Evolutionary conservation across 2,113 vertebrate species (phyloP), one percentile per base, ranked within the genome.

Genomic region (Oncorhynchus masou): DNA sequence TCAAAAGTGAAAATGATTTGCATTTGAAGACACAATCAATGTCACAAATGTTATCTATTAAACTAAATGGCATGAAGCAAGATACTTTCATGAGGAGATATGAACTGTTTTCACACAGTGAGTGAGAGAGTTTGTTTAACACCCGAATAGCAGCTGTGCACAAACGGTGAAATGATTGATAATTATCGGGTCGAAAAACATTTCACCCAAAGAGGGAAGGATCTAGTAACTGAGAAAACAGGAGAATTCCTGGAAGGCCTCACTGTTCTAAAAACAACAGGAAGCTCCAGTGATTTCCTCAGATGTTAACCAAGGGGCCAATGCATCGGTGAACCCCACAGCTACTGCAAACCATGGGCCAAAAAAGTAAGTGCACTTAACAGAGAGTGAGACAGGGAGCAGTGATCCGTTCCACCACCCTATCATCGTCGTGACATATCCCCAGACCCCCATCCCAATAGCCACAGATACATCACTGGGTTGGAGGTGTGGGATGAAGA

Each of bases 341-440:
- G 87, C 84, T 79, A 83, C 83, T 73, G 84, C 85, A 82, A 75
- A 82, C 80, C 78, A n/a, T 71, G 45, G 74, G 84, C 70, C 68
- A 86, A n/a, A 75, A 77, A 85, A 85, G 85, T 87, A 88, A 91
- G 90, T 90, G 89, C 91, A 90, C 91, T 92, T 90, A 87, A 54
- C 83, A 77, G 68, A 73, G 67, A 68, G 76, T n/a, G 31, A 79
- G 71, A 70, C 71, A n/a, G 79, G 71, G 77, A 82, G 84, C 83
- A 82, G 83, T 64, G 80, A 88, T 83, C 86, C 82, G 70, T 89
- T 83, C 81, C 83, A 79, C 80, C 74, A 78, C 73, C 85, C 81
- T 74, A 79, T 88, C 85, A 88, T 79, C 81, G 86, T 78, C 77
- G 79, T 79, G 80, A 71, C 83, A 80, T 73, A 71, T 77, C 79